phyloP scores from a whole-genome alignment of 2,888 invertebrate genomes.

The Creontiades dilutus region DNA sequence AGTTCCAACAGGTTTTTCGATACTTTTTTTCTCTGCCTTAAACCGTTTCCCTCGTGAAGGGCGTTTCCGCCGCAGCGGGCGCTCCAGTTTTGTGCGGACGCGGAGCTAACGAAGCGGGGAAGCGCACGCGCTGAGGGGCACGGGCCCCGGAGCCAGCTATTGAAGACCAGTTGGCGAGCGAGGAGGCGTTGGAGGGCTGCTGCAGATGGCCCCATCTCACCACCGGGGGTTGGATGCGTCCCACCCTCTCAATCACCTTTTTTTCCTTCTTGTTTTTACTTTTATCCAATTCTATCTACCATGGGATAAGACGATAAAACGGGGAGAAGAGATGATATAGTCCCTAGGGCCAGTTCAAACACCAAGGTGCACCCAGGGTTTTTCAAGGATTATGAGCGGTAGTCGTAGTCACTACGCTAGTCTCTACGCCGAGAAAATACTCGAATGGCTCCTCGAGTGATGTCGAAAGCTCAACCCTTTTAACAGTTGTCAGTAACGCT shows the following conservation, averaged over 20 bases:
- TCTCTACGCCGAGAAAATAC: too few species aligned
- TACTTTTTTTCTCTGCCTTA: not conserved
- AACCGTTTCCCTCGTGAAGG: not conserved
- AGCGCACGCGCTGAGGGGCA: constrained; percentile 65
- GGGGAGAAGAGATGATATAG: not conserved
- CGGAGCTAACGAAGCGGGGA: constrained; percentile 66
- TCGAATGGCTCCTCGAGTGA: too few species aligned
- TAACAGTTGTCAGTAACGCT: too few species aligned
- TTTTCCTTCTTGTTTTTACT: not conserved
- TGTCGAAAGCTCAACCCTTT: too few species aligned
- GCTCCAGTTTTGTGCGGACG: constrained; percentile 56
- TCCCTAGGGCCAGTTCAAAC: not conserved
- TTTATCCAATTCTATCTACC: constrained; percentile 20
- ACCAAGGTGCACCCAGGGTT: too few species aligned
- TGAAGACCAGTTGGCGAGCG: constrained; percentile 64
- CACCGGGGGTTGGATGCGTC: not conserved
- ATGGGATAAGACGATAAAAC: not conserved
- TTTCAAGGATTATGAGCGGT: too few species aligned
- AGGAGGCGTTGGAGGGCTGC: constrained; percentile 32
- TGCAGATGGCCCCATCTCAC: not conserved
- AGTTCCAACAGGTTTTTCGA: constrained; percentile 14
- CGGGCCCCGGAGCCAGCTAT: constrained; percentile 44
- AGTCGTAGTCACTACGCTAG: too few species aligned
- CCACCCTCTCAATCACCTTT: constrained; percentile 32
- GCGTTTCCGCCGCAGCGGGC: constrained; percentile 35